Evolutionary conservation across 2,113 vertebrate species (phyloP), one percentile per base, ranked within the genome.

Genomic region (Poeciliopsis turrubarensis): DNA sequence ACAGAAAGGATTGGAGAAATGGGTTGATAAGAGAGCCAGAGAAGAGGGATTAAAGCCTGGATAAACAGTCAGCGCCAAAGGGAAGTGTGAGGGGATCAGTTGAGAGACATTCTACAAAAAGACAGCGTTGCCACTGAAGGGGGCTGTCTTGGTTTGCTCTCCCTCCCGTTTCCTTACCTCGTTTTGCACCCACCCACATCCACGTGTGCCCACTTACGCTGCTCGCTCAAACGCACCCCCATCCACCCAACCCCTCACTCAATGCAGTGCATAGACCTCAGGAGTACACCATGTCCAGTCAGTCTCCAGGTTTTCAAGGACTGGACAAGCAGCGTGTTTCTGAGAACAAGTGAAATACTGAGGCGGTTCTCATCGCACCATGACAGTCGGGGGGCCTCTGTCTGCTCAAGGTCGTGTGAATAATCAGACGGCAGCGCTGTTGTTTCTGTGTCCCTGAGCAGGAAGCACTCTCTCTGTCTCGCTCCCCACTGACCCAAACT

Each of bases 351-450:
- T 79, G 72, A 77, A 81, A 75, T n/a, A 61, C 65, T 62, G 81
- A 78, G 68, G 72, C 70, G 26, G 64, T 72, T 31, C 60, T 65
- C 39, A 14, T 31, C 75, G 65, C 72, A 65, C 44, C 44, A 27
- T 82, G 74, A 71, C 75, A 88, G 82, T 78, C 85, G 70, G 51
- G 71, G 69, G 73, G 69, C 74, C 73, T 73, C 62, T 37, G 5
- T 77, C 62, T 81, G 65, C 34, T 90, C 86, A 91, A 92, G 91
- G 91, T 92, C 90, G 80, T 85, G 89, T 82, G 79, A 83, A 77
- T 89, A 70, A 72, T 75, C 41, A n/a, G 25, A 44, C 72, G 73
- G 63, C 51, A 67, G 77, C 69, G 62, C 57, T 66, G 67, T 79
- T 76, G 51, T 75, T 79, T 69, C 54, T 61, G 15, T 32, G 39